Evolutionary conservation across 2,797 vertebrate genomes (phyloP).

Genomic region (Falco peregrinus): DNA sequence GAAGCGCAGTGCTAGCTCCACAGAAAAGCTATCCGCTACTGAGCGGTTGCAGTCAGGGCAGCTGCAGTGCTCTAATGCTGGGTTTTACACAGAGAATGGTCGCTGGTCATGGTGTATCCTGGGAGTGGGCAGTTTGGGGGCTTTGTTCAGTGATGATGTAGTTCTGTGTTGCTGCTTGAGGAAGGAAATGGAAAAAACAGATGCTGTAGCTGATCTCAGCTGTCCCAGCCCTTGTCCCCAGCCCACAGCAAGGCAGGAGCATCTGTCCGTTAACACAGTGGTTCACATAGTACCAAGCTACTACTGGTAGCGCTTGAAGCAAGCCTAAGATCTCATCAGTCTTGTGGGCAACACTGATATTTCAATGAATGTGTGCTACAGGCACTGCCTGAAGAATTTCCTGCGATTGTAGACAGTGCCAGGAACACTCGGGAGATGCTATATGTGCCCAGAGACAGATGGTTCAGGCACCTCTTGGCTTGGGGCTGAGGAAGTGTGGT

Average conservation of each 20-base stretch:
- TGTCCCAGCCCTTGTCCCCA: neutral
- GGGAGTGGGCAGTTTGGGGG: rapidly evolving
- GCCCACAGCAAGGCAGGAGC: rapidly evolving
- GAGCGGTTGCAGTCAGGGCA: neutral
- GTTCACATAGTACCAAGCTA: rapidly evolving
- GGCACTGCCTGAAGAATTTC: neutral
- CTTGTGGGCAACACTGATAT: neutral
- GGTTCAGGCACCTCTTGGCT: neutral
- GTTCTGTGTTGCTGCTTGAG: neutral
- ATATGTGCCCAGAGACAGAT: neutral
- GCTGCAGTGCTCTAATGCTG: rapidly evolving
- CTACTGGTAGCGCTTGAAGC: neutral
- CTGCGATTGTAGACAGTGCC: neutral
- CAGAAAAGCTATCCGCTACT: neutral
- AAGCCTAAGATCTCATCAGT: neutral
- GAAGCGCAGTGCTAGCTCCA: rapidly evolving
- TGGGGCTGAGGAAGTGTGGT: neutral
- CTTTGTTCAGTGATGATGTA: too few relatives aligned
- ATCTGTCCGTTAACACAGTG: rapidly evolving
- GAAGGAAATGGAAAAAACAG: neutral
- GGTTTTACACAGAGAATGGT: rapidly evolving
- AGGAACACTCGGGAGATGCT: too few relatives aligned
- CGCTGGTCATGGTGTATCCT: rapidly evolving
- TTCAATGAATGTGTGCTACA: neutral
- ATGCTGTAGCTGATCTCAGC: neutral